Conservation (phyloP, 2,113 vertebrate genomes). For the Pteropus alecto region DNA sequence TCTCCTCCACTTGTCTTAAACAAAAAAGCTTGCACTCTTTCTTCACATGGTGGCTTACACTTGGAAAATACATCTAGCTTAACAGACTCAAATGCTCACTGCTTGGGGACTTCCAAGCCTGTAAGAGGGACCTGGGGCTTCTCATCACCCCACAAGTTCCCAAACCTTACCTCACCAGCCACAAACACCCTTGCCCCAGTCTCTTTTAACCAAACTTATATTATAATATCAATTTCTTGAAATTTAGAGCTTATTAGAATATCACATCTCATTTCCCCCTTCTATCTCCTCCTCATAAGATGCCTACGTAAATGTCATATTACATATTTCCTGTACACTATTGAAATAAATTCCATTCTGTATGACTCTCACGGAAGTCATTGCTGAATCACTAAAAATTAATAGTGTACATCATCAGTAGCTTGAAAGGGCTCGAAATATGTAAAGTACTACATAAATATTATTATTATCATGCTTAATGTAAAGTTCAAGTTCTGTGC, state of each 20-base stretch:
- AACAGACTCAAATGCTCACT: background rate
- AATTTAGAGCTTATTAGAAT: background rate
- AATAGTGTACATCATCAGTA: constrained; percentile 28
- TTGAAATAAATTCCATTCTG: constrained; percentile 9
- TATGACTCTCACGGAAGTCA: constrained; percentile 37
- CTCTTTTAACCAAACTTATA: background rate
- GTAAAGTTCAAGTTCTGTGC: constrained; percentile 47
- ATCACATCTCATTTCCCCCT: background rate
- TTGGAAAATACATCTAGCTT: background rate
- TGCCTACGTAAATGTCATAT: background rate
- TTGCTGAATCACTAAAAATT: constrained; percentile 45
- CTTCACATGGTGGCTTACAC: background rate
- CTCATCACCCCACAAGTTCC: background rate
- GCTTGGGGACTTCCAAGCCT: background rate
- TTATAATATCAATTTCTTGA: constrained; percentile 8
- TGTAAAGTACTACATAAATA: constrained; percentile 51
- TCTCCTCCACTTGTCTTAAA: background rate
- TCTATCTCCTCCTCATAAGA: background rate
- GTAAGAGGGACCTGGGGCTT: background rate
- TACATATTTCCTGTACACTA: background rate
- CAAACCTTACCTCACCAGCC: background rate
- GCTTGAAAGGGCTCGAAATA: constrained; percentile 40
- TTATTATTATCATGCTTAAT: constrained; percentile 58
- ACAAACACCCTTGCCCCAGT: background rate
- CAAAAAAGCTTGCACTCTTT: background rate